Conservation (phyloP, 2,113 vertebrate genomes). For the Scortum barcoo region DNA sequence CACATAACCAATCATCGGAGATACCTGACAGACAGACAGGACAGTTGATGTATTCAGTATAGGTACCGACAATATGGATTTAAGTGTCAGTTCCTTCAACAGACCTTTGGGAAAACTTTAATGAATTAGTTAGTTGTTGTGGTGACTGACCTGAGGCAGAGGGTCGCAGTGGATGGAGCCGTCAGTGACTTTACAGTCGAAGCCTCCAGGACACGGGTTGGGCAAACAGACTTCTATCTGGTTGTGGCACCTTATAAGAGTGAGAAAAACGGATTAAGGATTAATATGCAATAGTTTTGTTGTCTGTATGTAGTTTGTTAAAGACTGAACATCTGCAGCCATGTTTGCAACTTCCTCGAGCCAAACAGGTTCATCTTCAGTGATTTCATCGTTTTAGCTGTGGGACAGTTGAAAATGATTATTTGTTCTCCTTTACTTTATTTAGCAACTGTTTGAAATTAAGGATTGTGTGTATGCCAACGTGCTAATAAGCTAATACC, state of each 20-base stretch:
- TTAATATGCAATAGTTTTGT: background rate
- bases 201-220: slow-evolving; percentile 83
- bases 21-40: slow-evolving; percentile 30
- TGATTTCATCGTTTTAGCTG: too few relatives aligned
- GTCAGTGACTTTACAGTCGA: slow-evolving; percentile 80
- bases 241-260: slow-evolving; percentile 88
- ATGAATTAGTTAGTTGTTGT: background rate
- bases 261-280: background rate
- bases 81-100: background rate
- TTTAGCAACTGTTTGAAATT: too few relatives aligned
- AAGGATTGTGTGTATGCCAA: too few relatives aligned
- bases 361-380: too few relatives aligned
- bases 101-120: too few relatives aligned
- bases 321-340: too few relatives aligned
- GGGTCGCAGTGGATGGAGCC: slow-evolving; percentile 81
- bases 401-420: too few relatives aligned
- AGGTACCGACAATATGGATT: background rate
- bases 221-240: slow-evolving; percentile 80
- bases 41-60: background rate
- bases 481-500: too few relatives aligned
- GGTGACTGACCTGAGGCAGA: slow-evolving; percentile 61
- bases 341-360: too few relatives aligned
- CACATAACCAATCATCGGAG: slow-evolving; percentile 61
- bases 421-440: too few relatives aligned
- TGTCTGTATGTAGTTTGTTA: background rate